Conservation (phyloP, 92 coral and sea anemone species). For the Siderastrea radians region DNA sequence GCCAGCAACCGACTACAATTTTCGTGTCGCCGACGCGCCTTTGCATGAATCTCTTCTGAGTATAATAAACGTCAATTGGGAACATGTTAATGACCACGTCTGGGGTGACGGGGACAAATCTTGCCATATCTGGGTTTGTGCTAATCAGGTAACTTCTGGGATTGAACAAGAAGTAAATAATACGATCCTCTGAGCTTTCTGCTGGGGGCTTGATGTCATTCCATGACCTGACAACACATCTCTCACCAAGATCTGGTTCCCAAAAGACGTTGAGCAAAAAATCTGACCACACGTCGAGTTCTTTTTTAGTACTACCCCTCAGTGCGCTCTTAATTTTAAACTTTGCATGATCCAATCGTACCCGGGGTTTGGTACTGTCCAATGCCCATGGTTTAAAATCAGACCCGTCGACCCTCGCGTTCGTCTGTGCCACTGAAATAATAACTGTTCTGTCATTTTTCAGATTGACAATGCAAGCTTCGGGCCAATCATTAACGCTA, state of each 20-base stretch:
- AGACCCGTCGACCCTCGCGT: not conserved
- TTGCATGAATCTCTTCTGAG: no score
- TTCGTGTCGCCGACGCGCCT: no score
- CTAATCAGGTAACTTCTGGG: not conserved
- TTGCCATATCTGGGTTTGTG: not conserved
- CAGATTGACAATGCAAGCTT: conserved; percentile 36
- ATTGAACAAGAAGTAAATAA: not conserved
- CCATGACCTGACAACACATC: not conserved
- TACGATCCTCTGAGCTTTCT: not conserved
- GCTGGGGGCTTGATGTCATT: not conserved
- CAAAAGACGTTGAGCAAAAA: no score
- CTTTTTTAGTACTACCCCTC: no score
- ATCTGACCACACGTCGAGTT: no score
- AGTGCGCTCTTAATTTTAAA: no score
- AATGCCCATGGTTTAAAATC: not conserved
- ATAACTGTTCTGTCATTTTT: not conserved
- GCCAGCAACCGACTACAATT: no score
- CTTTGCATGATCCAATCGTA: no score
- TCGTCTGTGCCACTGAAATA: not conserved
- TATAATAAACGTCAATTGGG: not conserved
- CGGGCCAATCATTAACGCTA: conserved; percentile 30
- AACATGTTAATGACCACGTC: not conserved
- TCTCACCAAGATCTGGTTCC: not conserved
- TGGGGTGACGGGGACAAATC: not conserved
- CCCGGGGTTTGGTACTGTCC: no score